Conservation (phyloP, 1,140 invertebrate genomes). For the Psilanteris sp. region DNA sequence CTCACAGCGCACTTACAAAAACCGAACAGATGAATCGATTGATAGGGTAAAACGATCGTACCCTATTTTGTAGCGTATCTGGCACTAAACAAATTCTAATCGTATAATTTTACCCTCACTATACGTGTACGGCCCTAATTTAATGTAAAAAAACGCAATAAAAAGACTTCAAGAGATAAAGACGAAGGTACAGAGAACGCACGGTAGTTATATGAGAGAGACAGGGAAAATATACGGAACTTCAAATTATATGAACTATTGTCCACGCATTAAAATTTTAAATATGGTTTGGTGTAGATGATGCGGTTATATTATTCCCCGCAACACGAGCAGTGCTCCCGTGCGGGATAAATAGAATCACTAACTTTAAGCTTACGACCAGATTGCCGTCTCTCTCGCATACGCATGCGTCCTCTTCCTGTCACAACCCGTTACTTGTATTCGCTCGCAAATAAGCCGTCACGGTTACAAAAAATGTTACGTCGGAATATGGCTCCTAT, state of each 20-base stretch:
- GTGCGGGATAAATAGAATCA: no score
- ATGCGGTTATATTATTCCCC: no score
- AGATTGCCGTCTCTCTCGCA: constrained; percentile 6
- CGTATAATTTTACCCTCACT: constrained; percentile 3
- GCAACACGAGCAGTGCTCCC: no score
- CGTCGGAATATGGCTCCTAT: constrained; percentile 49
- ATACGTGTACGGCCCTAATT: constrained; percentile 12
- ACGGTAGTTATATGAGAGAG: no score
- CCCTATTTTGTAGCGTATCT: constrained; percentile 8
- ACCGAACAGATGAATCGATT: constrained; percentile 26
- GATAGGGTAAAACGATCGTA: not conserved
- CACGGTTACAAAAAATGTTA: constrained; percentile 52
- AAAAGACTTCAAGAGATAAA: constrained; percentile 21
- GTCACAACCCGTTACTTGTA: constrained; percentile 1
- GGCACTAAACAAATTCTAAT: constrained; percentile 33
- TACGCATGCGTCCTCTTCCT: constrained; percentile 9
- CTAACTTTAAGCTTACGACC: no score
- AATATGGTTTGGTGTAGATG: no score
- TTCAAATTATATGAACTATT: no score
- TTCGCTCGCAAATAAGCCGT: constrained; percentile 32
- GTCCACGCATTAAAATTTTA: no score
- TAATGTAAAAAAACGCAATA: constrained; percentile 21
- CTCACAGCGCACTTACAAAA: constrained; percentile 48
- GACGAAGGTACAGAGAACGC: no score
- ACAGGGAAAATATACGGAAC: no score